These are phyloP conservation scores for Chaenogobius annularis DNA, from an alignment of 2,113 vertebrate species.

Conservation along the genomic window DNA sequence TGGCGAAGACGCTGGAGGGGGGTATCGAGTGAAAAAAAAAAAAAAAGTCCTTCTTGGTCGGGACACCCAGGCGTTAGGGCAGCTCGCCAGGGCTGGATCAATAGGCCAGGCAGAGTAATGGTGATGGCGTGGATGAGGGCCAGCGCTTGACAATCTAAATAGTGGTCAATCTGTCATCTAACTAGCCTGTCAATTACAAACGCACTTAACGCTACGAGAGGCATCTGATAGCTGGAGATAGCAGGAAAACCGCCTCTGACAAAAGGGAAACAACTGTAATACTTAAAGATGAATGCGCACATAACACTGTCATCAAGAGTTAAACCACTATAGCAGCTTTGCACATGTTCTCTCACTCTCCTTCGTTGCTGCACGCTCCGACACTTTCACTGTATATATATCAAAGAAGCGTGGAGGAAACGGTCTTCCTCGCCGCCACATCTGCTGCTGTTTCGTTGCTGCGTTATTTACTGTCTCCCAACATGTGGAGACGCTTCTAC, in stretches of 20 bases:
- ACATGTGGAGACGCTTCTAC: slow-evolving; percentile 65
- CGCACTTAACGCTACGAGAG: slow-evolving; percentile 58
- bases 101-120: slow-evolving; percentile 68
- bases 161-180: slow-evolving; percentile 72
- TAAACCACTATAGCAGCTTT: slow-evolving; percentile 57
- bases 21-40: slow-evolving; percentile 65
- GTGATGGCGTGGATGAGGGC: slow-evolving; percentile 61
- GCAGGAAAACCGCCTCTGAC: slow-evolving; percentile 36
- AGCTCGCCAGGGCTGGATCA: slow-evolving; percentile 65
- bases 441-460: slow-evolving; percentile 60
- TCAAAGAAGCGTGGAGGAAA: slow-evolving; percentile 63
- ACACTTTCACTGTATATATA: slow-evolving; percentile 61
- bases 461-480: slow-evolving; percentile 67
- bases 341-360: slow-evolving; percentile 37
- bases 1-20: slow-evolving; percentile 51
- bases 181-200: slow-evolving; percentile 66
- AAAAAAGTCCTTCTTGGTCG: slow-evolving; percentile 49
- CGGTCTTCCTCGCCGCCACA: slow-evolving; percentile 56
- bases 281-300: slow-evolving; percentile 68
- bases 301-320: slow-evolving; percentile 73
- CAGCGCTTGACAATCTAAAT: slow-evolving; percentile 60
- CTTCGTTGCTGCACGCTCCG: slow-evolving; percentile 22
- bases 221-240: slow-evolving; percentile 49
- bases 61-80: slow-evolving; percentile 60
- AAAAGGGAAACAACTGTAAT: slow-evolving; percentile 44